Evolutionary conservation across 2,888 invertebrate species (phyloP), one percentile per base, ranked within the genome.

Genomic region (Tiphia femorata): DNA sequence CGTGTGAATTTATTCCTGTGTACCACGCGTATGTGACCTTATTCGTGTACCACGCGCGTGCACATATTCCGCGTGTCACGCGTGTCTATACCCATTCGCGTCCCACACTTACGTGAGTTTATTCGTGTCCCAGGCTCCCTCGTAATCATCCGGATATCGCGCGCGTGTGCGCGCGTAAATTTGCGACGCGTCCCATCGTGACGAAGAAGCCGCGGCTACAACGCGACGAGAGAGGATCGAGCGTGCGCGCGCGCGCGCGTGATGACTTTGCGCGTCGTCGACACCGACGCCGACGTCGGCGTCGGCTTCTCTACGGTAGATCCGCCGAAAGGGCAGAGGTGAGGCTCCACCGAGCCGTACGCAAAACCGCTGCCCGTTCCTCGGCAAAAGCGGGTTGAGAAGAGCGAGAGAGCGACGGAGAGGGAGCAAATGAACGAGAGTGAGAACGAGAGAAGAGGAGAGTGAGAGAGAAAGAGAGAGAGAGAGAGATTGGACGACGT

Each of bases 281-380:
- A n/a, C n/a, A n/a, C n/a, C n/a, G n/a, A n/a, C n/a, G 46, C 53
- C 41, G 58, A 44, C 61, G 58, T 27, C n/a, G 21, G 8, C 17
- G 27, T 7, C 19, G 16, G 21, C 23, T 37, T 50, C 62, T 68
- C 56, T 50, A 66, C 56, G 51, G 60, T 55, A 57, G 58, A 64
- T 30, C 64, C 64, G 57, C 54, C 67, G 62, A 70, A 70, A 70
- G 69, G 67, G 58, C 69, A 70, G 54, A 70, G 70, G 70, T 69
- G 66, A 69, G 55, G 52, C 50, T 65, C 51, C 62, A 56, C 27
- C 49, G 55, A 51, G 60, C 53, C 35, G 50, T 49, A 38, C 62
- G 41, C 54, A 47, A 62, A 62, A 64, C 43, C 52, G 67, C 21
- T 46, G 42, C 43, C 41, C 59, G 54, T 46, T 49, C 53, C 62